These are phyloP conservation scores for Epizoanthus scotinus DNA, from an alignment of 92 coral and sea anemone species.

Conservation along the genomic window DNA sequence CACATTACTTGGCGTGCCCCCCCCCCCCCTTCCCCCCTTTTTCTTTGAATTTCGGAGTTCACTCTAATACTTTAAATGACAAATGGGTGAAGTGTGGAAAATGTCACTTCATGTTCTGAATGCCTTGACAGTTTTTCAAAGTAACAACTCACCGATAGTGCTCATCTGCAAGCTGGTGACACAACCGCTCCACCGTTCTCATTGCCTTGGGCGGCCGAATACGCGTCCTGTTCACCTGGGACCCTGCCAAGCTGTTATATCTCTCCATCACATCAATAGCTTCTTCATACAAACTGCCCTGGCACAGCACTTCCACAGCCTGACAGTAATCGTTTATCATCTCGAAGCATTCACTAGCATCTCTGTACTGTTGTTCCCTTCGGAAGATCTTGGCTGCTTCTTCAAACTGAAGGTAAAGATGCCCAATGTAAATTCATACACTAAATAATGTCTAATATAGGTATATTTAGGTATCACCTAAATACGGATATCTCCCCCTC, in stretches of 20 bases:
- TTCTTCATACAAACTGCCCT: slow-evolving; percentile 42
- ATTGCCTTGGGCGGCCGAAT: slow-evolving; percentile 71
- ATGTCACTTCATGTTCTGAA: too few relatives aligned
- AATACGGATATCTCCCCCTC: too few relatives aligned
- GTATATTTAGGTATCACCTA: background rate
- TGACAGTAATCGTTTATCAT: slow-evolving; percentile 71
- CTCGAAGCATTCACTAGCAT: slow-evolving; percentile 89
- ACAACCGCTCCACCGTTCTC: slow-evolving; percentile 75
- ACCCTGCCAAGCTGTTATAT: slow-evolving; percentile 61
- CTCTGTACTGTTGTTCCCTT: slow-evolving; percentile 62
- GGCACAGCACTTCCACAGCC: slow-evolving; percentile 58
- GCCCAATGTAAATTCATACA: background rate
- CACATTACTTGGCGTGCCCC: too few relatives aligned
- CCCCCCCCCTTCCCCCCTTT: too few relatives aligned
- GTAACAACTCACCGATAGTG: slow-evolving; percentile 57
- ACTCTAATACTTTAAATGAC: too few relatives aligned
- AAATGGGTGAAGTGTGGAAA: too few relatives aligned
- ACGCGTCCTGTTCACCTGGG: slow-evolving; percentile 50
- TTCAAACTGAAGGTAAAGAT: slow-evolving; percentile 55
- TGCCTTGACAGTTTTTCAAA: too few relatives aligned
- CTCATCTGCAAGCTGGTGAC: slow-evolving; percentile 78
- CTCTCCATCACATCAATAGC: slow-evolving; percentile 41
- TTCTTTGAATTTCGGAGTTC: too few relatives aligned
- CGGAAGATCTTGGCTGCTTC: slow-evolving; percentile 82
- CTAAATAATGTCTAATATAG: background rate